These are phyloP conservation scores for Thera britannica DNA, from an alignment of 2,888 invertebrate genomes.

Conservation along the genomic window DNA sequence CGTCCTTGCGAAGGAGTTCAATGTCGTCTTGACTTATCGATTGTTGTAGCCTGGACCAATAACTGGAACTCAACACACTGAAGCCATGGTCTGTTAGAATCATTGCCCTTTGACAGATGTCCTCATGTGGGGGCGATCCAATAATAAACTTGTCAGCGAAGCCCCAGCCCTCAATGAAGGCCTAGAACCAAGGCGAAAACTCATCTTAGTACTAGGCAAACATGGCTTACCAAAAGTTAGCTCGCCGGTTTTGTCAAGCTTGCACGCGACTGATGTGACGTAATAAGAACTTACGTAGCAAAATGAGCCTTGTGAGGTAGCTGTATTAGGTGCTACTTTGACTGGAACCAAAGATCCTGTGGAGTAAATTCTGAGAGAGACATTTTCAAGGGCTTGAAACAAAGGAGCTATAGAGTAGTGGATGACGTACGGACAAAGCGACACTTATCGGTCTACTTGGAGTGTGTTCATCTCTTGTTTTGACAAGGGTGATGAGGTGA, in stretches of 20 bases:
- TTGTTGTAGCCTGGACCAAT: background rate
- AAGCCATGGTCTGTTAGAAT: no score
- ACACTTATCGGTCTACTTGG: conserved; percentile 2
- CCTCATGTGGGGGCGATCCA: no score
- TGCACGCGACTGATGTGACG: background rate
- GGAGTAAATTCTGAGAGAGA: background rate
- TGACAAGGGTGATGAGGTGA: conserved; percentile 11
- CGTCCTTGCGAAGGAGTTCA: background rate
- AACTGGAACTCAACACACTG: background rate
- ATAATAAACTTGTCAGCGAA: no score
- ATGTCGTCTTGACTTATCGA: background rate
- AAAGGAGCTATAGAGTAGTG: conserved; percentile 11
- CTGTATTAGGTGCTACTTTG: background rate
- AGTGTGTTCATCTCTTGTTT: conserved; percentile 16
- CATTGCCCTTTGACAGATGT: no score
- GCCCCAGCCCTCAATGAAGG: no score
- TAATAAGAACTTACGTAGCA: background rate
- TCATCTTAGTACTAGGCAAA: conserved; percentile 9
- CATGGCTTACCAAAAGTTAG: conserved; percentile 3
- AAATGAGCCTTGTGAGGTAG: background rate
- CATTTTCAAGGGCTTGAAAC: conserved; percentile 9
- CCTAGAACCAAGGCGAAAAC: background rate
- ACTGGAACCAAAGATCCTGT: background rate
- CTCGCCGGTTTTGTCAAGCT: background rate
- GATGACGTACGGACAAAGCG: background rate